Evolutionary conservation across 2,888 invertebrate genomes (phyloP).

Genomic region (Brachycybe producta): DNA sequence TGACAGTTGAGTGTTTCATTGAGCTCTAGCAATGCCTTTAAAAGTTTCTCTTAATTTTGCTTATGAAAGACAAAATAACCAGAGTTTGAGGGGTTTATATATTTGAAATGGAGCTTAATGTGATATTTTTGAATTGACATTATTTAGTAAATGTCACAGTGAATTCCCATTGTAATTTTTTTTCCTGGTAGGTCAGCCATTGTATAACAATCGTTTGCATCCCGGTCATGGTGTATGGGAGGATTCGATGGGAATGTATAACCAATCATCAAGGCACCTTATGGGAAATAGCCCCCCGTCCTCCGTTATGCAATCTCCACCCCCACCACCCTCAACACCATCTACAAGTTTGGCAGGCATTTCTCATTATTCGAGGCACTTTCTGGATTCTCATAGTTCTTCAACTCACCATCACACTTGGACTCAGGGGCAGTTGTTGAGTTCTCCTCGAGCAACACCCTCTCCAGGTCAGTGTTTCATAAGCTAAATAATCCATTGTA

Average conservation of each 20-base stretch:
- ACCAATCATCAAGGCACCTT: constrained; percentile 17
- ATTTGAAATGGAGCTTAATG: neutral
- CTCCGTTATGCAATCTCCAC: constrained; percentile 15
- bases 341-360: constrained; percentile 6
- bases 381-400: constrained; percentile 6
- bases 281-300: constrained; percentile 17
- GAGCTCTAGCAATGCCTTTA: too few species aligned
- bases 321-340: constrained; percentile 14
- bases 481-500: too few species aligned
- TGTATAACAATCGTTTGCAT: constrained; percentile 17
- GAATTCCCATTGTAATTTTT: neutral
- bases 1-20: too few species aligned
- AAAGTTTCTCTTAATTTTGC: too few species aligned
- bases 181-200: constrained; percentile 8
- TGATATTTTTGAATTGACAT: neutral
- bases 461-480: constrained; percentile 20
- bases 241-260: constrained; percentile 14
- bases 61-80: too few species aligned
- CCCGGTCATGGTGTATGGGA: constrained; percentile 16
- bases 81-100: neutral
- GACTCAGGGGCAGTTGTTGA: constrained; percentile 14
- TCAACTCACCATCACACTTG: constrained; percentile 13
- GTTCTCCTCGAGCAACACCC: constrained; percentile 19
- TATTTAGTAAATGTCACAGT: neutral
- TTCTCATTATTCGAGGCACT: constrained; percentile 13